These are phyloP conservation scores for Macrophya annulata DNA, from an alignment of 2,888 invertebrate species.

Conservation along the genomic window DNA sequence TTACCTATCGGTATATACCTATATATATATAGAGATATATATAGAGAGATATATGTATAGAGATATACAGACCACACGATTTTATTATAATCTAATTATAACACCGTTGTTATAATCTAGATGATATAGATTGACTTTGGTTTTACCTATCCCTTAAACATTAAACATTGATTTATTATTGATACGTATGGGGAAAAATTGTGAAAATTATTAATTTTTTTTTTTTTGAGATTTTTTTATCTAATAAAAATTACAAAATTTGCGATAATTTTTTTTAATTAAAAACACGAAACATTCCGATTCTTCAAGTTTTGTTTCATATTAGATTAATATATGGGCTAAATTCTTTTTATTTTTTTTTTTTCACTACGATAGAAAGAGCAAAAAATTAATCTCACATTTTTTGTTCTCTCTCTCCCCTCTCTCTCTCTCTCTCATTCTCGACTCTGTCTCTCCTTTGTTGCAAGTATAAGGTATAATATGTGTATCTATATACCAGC, in stretches of 20 bases:
- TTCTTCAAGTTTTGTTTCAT: no score
- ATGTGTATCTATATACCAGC: not conserved
- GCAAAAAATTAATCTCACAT: not conserved
- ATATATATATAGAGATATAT: no score
- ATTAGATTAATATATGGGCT: no score
- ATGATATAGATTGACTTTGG: not conserved
- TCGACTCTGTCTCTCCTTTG: not conserved
- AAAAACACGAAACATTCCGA: no score
- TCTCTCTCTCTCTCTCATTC: not conserved
- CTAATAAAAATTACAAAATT: no score
- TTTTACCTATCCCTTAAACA: not conserved
- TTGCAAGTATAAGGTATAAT: not conserved
- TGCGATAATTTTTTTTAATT: no score
- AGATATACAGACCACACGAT: not conserved
- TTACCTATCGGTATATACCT: no score
- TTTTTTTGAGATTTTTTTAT: no score
- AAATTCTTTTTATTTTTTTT: no score
- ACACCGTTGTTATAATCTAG: not conserved
- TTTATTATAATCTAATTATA: constrained; percentile 1
- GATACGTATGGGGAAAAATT: no score
- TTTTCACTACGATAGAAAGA: not conserved
- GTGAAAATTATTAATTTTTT: no score
- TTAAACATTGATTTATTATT: not conserved
- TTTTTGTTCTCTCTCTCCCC: not conserved
- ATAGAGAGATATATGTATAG: no score